A percentile compares a stretch with the other conserved stretches of the same genome.
Conservation (phyloP, 2,888 invertebrate species). For the Lasioglossum malachurum region DNA sequence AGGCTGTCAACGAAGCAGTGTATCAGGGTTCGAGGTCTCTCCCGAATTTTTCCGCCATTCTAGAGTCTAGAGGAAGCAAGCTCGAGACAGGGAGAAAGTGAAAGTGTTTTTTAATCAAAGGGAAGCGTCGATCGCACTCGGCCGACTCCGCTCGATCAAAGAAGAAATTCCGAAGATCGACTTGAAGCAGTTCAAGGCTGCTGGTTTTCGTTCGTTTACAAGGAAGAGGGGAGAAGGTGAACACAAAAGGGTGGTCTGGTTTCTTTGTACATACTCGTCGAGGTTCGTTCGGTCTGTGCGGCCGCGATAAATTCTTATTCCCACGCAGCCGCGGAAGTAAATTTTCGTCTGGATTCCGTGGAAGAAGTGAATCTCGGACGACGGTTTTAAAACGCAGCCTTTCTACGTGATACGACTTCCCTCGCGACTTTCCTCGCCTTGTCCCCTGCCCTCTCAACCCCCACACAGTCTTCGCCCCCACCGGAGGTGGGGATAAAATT, state of each 20-base stretch:
- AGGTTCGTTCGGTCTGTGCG: neutral
- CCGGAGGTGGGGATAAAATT: neutral
- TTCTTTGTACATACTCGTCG: neutral
- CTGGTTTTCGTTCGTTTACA: neutral
- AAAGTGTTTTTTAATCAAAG: neutral
- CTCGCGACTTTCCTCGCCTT: neutral
- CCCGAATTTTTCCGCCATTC: too few relatives aligned
- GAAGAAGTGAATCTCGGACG: slow-evolving; percentile 37
- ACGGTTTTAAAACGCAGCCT: slow-evolving; percentile 40
- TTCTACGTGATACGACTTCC: slow-evolving; percentile 39
- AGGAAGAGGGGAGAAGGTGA: neutral
- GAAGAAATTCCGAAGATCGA: neutral
- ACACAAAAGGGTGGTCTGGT: neutral
- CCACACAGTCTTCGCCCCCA: neutral
- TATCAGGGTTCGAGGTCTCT: neutral
- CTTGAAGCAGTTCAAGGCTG: neutral
- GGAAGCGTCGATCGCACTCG: neutral
- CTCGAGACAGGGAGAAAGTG: too few relatives aligned
- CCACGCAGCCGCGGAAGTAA: slow-evolving; percentile 23
- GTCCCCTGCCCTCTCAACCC: neutral
- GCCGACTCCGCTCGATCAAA: neutral
- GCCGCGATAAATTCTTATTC: slow-evolving; percentile 40
- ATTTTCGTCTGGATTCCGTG: slow-evolving; percentile 26
- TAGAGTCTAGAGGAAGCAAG: too few relatives aligned
- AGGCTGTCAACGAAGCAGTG: too few relatives aligned